These are phyloP conservation scores for Triplophysa bombifrons DNA, from an alignment of 2,797 vertebrate genomes.

Conservation along the genomic window DNA sequence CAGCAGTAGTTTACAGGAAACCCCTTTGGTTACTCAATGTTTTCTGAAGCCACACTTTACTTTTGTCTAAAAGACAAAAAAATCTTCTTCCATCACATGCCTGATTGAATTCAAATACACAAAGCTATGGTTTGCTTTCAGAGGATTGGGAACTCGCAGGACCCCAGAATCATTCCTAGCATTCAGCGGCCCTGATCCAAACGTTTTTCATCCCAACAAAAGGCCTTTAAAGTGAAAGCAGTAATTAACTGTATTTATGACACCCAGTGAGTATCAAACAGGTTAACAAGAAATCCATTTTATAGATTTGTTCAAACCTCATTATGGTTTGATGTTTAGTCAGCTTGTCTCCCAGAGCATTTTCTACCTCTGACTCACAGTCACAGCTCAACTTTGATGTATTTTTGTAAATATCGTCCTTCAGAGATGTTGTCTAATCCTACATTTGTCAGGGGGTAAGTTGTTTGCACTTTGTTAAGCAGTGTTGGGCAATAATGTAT, in stretches of 20 bases:
- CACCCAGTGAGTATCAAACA: slow-evolving; percentile 1
- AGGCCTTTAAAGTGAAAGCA: neutral
- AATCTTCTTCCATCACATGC: too few relatives aligned
- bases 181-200: neutral
- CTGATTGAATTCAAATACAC: too few relatives aligned
- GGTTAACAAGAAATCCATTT: slow-evolving; percentile 10
- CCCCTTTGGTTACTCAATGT: neutral
- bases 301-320: slow-evolving; percentile 29
- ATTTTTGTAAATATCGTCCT: slow-evolving; percentile 29
- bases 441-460: slow-evolving; percentile 49
- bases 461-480: slow-evolving; percentile 44
- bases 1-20: neutral
- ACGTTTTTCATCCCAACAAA: neutral
- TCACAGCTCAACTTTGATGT: slow-evolving; percentile 34
- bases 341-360: slow-evolving; percentile 20
- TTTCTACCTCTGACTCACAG: slow-evolving; percentile 30
- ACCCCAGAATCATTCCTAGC: neutral
- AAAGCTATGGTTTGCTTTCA: too few relatives aligned
- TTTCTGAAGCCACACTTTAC: neutral
- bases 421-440: slow-evolving; percentile 47
- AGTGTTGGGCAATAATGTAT: slow-evolving; percentile 54
- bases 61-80: too few relatives aligned
- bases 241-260: slow-evolving; percentile 6
- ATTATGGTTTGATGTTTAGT: slow-evolving; percentile 32
- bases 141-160: neutral